A percentile compares a stretch with the other conserved stretches of the same genome.
Conservation (phyloP, 1,140 invertebrate genomes). For the Dendrolimus kikuchii region DNA sequence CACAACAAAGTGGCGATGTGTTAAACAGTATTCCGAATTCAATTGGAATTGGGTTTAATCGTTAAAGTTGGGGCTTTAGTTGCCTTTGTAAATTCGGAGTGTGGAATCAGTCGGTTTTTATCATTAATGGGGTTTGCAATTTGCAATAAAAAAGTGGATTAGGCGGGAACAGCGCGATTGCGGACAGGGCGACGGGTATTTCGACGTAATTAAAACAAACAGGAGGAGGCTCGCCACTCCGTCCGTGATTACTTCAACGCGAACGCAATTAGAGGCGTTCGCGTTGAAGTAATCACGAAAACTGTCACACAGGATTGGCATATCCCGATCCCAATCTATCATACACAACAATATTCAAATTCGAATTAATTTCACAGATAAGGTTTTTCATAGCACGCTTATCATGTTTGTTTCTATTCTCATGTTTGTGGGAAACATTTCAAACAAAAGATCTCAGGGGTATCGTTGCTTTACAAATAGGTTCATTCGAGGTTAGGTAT, state of each 20-base stretch:
- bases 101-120: conserved; percentile 42
- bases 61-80: conserved; percentile 12
- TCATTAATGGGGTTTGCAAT: conserved; percentile 62
- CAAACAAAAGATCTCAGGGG: too few relatives aligned
- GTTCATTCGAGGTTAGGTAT: too few relatives aligned
- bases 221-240: conserved; percentile 59
- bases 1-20: too few relatives aligned
- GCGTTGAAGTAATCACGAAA: conserved; percentile 64
- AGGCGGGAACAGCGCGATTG: conserved; percentile 20
- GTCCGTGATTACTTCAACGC: too few relatives aligned
- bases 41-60: conserved; percentile 12
- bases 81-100: conserved; percentile 14
- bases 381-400: too few relatives aligned
- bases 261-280: too few relatives aligned
- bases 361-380: background rate
- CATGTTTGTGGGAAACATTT: too few relatives aligned
- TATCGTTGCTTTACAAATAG: too few relatives aligned
- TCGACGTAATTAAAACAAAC: conserved; percentile 70
- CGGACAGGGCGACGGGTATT: conserved; percentile 48
- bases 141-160: conserved; percentile 40
- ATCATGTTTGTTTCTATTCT: too few relatives aligned
- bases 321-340: conserved; percentile 27
- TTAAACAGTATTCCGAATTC: background rate
- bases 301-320: conserved; percentile 34
- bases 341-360: background rate